Conservation (phyloP, 2,888 invertebrate genomes). For the Galerucella nymphaeae region DNA sequence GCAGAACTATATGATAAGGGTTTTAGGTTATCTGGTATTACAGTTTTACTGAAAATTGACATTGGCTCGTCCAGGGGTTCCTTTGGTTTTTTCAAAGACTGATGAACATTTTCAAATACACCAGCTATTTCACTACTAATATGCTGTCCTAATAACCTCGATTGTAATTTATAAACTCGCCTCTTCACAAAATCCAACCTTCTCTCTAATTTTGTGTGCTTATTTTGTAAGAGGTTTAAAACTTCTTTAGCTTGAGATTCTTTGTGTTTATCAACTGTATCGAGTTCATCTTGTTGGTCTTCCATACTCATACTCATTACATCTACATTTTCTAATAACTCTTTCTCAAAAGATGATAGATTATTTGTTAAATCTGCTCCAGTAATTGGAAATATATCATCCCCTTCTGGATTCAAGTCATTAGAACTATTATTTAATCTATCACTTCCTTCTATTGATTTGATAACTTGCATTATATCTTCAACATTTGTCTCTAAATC, state of each 20-base stretch:
- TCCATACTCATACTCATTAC: slow-evolving; percentile 67
- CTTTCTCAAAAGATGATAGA: slow-evolving; percentile 59
- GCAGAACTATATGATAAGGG: slow-evolving; percentile 68
- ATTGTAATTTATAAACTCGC: slow-evolving; percentile 81
- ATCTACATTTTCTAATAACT: slow-evolving; percentile 67
- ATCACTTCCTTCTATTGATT: slow-evolving; percentile 75
- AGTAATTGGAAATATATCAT: slow-evolving; percentile 59
- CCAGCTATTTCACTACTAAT: slow-evolving; percentile 82
- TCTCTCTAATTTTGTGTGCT: slow-evolving; percentile 74
- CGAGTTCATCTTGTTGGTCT: slow-evolving; percentile 62
- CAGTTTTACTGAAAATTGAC: slow-evolving; percentile 31
- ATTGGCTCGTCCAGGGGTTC: slow-evolving; percentile 43
- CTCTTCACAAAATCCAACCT: slow-evolving; percentile 79
- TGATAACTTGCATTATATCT: slow-evolving; percentile 81
- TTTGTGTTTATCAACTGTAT: slow-evolving; percentile 62
- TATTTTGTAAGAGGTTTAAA: slow-evolving; percentile 66
- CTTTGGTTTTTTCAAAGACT: slow-evolving; percentile 61
- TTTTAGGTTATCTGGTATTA: slow-evolving; percentile 56
- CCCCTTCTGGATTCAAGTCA: slow-evolving; percentile 55
- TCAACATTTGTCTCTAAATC: slow-evolving; percentile 71
- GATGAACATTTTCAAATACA: slow-evolving; percentile 79
- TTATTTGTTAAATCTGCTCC: slow-evolving; percentile 58
- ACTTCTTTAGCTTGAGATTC: slow-evolving; percentile 67
- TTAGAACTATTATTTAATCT: slow-evolving; percentile 53
- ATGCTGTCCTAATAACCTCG: slow-evolving; percentile 80